A percentile compares a stretch with the other conserved stretches of the same genome.
These are phyloP conservation scores for Erythrocercus mccallii DNA, from an alignment of 2,113 vertebrate species.

Conservation along the genomic window DNA sequence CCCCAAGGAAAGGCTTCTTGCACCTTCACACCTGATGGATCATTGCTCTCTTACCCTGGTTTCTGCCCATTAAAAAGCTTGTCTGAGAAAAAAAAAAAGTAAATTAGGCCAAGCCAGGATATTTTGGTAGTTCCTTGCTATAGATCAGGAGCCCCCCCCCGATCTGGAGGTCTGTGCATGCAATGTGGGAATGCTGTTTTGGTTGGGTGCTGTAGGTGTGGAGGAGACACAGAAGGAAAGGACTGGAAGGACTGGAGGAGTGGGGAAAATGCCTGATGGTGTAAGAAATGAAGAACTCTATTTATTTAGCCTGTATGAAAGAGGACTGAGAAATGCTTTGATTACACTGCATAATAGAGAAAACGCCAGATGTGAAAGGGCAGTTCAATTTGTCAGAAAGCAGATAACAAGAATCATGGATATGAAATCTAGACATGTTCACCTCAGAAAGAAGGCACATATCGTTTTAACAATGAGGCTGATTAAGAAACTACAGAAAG, in stretches of 20 bases:
- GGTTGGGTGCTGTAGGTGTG: neutral
- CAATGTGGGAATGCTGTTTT: neutral
- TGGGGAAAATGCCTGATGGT: neutral
- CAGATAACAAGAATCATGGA: constrained; percentile 5
- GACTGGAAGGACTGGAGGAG: neutral
- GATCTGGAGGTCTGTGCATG: neutral
- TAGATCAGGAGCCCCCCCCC: neutral
- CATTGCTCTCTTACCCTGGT: neutral
- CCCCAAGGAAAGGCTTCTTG: neutral
- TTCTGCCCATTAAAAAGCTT: neutral
- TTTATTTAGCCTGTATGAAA: neutral
- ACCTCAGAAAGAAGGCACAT: neutral
- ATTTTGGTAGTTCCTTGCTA: neutral
- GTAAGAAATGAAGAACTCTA: neutral
- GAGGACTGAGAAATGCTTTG: neutral
- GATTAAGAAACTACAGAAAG: constrained; percentile 18
- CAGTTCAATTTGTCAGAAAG: neutral
- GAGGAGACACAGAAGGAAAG: neutral
- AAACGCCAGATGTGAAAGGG: neutral
- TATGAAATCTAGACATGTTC: neutral
- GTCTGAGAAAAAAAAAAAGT: neutral
- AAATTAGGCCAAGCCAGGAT: neutral
- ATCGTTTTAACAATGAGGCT: neutral
- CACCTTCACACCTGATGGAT: neutral
- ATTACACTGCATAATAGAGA: neutral